Evolutionary conservation across 2,113 vertebrate genomes (phyloP), one percentile per base, ranked within the genome.

Genomic region (Proteles cristata): DNA sequence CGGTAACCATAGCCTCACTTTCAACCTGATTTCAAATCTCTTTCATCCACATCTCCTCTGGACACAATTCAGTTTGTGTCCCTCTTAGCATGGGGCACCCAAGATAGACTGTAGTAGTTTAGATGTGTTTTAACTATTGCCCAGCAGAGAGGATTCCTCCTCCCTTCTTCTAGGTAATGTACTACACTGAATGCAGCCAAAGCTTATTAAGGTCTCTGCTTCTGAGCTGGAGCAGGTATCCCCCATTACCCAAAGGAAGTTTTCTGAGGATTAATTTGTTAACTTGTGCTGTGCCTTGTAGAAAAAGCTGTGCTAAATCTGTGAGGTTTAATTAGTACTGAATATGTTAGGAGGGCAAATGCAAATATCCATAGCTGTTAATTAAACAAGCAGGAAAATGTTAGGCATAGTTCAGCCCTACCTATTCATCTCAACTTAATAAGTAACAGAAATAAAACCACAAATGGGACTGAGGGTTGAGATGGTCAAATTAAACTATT

Each of bases 331-430:
- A 81, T 96, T 94, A 82, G 45, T 50, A 45, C 39, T 91, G 50
- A 53, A 55, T 93, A 80, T 90, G 5, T 94, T 93, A 91, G 84
- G 81, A 88, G 94, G 33, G 68, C 71, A 93, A 87, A 96, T 80
- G 48, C 74, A 92, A 90, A 98, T 94, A 86, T 77, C 66, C 11
- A n/a, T 55, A 31, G 86, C 50, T 94, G 53, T 88, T 83, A 91
- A 77, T 80, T 94, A 84, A 94, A 88, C 48, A 96, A 73, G 48
- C n/a, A 89, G 86, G 74, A 82, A 96, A 92, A 93, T 88, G 81
- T 76, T 87, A 84, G 45, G 25, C 31, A n/a, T 50, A 23, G 33
- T 92, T 86, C 61, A 93, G 17, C 11, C 25, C 19, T 83, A 31
- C 68, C 89, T 93, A 2, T 91, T 86, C 69, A 43, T 82, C 77